A percentile compares a stretch with the other conserved stretches of the same genome.
Conservation (phyloP, 2,797 vertebrate species). For the Pipistrellus kuhlii region DNA sequence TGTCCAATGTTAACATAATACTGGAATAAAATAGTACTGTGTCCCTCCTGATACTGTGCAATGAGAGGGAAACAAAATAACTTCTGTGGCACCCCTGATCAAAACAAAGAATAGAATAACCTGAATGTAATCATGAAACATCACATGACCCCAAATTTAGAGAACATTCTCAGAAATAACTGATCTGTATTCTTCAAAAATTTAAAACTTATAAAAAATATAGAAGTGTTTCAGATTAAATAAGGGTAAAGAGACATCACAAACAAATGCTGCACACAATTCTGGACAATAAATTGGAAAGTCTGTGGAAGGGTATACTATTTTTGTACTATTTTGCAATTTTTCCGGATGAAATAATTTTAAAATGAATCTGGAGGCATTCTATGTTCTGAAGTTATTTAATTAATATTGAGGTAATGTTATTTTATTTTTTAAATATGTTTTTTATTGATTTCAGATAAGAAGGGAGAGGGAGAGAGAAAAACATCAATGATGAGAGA, state of each 20-base stretch:
- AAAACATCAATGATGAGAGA: too few species aligned
- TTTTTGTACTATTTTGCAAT: neutral
- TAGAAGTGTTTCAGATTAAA: constrained; percentile 37
- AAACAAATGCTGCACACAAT: neutral
- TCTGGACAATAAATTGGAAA: neutral
- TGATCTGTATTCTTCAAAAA: neutral
- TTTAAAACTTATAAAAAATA: neutral
- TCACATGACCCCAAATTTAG: neutral
- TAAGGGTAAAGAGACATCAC: neutral
- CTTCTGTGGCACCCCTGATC: neutral
- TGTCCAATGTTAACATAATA: neutral
- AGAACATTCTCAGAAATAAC: constrained; percentile 10
- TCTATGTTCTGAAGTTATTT: neutral
- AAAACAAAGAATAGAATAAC: neutral
- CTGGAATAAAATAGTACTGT: neutral
- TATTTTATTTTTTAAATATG: too few species aligned
- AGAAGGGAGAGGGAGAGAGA: too few species aligned
- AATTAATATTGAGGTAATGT: neutral
- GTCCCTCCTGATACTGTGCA: neutral
- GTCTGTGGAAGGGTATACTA: neutral
- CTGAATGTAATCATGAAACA: neutral
- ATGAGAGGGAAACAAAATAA: neutral
- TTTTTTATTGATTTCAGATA: too few species aligned
- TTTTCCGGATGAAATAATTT: constrained; percentile 22
- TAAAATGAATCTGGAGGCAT: neutral